Percentiles rank a stretch among this genome's conserved stretches.
Evolutionary conservation across 2,888 invertebrate genomes (phyloP).

Genomic region (Agrotis ipsilon): DNA sequence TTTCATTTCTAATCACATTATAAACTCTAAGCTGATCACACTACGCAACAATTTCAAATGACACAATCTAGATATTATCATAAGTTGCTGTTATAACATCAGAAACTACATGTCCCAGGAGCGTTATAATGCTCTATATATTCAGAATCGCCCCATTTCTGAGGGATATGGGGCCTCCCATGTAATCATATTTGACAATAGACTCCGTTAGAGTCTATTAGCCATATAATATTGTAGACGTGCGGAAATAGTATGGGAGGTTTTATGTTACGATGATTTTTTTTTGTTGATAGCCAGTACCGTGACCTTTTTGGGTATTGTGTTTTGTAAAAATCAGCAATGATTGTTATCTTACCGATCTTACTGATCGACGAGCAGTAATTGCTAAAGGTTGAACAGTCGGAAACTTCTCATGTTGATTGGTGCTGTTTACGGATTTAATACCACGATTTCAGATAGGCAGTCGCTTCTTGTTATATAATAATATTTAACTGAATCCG

Average conservation of each 20-base stretch:
- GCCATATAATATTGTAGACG: neutral
- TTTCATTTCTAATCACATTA: neutral
- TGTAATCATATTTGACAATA: slow-evolving; percentile 46
- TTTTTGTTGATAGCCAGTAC: neutral
- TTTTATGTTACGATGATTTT: slow-evolving; percentile 8
- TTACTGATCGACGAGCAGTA: too few species aligned
- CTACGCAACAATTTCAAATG: slow-evolving; percentile 44
- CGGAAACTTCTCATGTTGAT: too few species aligned
- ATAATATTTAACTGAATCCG: too few species aligned
- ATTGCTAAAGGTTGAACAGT: neutral
- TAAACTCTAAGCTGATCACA: neutral
- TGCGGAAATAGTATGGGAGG: slow-evolving; percentile 12
- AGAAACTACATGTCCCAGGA: slow-evolving; percentile 50
- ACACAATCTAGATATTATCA: slow-evolving; percentile 52
- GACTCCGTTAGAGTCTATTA: slow-evolving; percentile 34
- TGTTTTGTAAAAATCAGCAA: neutral
- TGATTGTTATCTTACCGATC: neutral
- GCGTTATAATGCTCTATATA: slow-evolving; percentile 57
- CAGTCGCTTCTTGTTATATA: too few species aligned
- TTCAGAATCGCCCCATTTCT: slow-evolving; percentile 55
- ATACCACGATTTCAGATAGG: too few species aligned
- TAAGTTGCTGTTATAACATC: slow-evolving; percentile 47
- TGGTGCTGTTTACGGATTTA: too few species aligned
- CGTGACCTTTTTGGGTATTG: neutral
- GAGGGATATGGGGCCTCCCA: slow-evolving; percentile 38